Conservation (phyloP, 2,797 vertebrate species). For the Propithecus perrieri region DNA sequence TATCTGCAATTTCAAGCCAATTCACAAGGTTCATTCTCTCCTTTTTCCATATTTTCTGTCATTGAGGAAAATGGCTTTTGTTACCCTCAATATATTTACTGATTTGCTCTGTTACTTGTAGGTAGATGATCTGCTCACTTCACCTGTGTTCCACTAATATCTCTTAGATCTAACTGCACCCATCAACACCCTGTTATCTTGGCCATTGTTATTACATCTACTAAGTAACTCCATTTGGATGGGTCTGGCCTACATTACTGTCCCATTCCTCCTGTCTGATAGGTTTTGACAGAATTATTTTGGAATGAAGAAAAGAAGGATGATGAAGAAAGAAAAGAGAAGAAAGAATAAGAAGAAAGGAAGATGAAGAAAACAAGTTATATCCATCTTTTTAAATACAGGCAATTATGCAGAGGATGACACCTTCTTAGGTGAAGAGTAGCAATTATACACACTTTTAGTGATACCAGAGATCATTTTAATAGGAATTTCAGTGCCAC, state of each 20-base stretch:
- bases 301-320: neutral
- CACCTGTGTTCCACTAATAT: neutral
- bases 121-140: neutral
- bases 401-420: neutral
- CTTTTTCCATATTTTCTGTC: neutral
- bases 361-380: neutral
- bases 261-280: neutral
- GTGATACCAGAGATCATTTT: neutral
- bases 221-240: neutral
- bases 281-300: neutral
- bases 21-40: neutral
- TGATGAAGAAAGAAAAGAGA: neutral
- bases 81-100: neutral
- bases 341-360: neutral
- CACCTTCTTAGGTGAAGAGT: neutral
- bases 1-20: neutral
- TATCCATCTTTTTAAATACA: neutral
- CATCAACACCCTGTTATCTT: neutral
- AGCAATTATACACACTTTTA: neutral
- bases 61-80: neutral
- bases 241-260: neutral
- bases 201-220: neutral
- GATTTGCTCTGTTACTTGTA: neutral
- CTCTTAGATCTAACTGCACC: neutral
- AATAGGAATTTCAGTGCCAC: neutral